Percentiles rank a stretch among this genome's conserved stretches.
phyloP scores from a whole-genome alignment of 2,113 vertebrate genomes.

The Takifugu bimaculatus region DNA sequence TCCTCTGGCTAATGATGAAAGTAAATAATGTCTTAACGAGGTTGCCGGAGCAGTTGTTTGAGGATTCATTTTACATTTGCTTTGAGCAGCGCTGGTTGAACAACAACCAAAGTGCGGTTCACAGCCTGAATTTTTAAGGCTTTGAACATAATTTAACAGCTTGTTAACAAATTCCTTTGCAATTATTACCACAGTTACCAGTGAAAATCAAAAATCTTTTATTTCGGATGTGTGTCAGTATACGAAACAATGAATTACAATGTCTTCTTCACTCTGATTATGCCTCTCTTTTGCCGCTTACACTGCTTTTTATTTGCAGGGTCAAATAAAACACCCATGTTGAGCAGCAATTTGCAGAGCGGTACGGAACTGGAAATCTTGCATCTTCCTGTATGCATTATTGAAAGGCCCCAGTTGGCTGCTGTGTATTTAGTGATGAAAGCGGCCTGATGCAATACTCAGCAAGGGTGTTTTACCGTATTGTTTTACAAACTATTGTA shows the following conservation, averaged over 20 bases:
- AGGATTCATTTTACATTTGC: conserved; percentile 65
- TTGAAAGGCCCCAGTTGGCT: conserved; percentile 65
- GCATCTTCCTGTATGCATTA: conserved; percentile 66
- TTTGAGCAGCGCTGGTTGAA: conserved; percentile 55
- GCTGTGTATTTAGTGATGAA: conserved; percentile 63
- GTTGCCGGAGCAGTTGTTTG: conserved; percentile 72
- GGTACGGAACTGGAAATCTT: conserved; percentile 43
- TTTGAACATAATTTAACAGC: conserved; percentile 64
- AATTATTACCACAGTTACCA: conserved; percentile 53
- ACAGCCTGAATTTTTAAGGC: conserved; percentile 43
- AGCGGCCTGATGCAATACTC: conserved; percentile 69
- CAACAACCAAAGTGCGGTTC: conserved; percentile 54
- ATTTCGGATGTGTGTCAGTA: conserved; percentile 26
- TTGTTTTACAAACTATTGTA: conserved; percentile 74
- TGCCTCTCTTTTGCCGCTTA: not conserved
- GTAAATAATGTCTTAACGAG: conserved; percentile 78
- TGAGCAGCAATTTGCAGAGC: conserved; percentile 25
- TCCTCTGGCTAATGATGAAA: conserved; percentile 73
- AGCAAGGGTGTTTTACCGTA: conserved; percentile 68
- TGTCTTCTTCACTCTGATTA: not conserved
- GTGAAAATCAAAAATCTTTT: conserved; percentile 35
- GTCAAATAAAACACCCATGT: conserved; percentile 25
- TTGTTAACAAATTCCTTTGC: conserved; percentile 64
- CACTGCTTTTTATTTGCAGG: conserved; percentile 7
- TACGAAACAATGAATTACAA: too few relatives aligned